Evolutionary conservation across 2,888 invertebrate genomes (phyloP), one percentile per base, ranked within the genome.

Genomic region (Ornithoptera alexandrae): DNA sequence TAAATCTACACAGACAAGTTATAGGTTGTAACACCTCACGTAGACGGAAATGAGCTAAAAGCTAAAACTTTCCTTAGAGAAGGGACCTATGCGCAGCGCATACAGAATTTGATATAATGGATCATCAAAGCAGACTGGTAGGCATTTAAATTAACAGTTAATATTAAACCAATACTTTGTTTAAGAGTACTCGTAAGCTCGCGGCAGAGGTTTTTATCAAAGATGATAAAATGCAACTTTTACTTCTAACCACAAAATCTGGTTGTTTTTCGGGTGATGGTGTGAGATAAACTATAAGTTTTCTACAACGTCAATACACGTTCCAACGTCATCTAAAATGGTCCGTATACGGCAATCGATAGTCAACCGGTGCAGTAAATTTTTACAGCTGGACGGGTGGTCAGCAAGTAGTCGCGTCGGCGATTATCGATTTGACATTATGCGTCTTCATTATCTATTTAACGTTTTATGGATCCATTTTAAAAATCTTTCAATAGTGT

Each of bases 331-430:
- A 46, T 66, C 58, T 62, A 66, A 66, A 69, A 66, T 20, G 50
- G 65, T 62, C 62, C 56, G 57, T 50, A 36, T 22, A 58, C 22
- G 53, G 42, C 58, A 56, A 65, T 69, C 66, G 66, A 69, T 69
- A 62, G 39, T 39, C 66, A 30, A 62, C 58, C 62, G 39, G 62
- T 62, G 69, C 62, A 69, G 66, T 69, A 62, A 69, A 65, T 62
- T 56, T 69, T 69, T n/a, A 66, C 62, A 66, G 50, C 58, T 66
- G 66, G 65, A 36, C 65, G 69, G 22, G 24, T 66, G 53, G 62
- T 59, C 69, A 66, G 39, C 46, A 57, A 2, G 62, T 53, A 15
- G 39, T 30, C 22, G 36, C 62, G 56, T 67, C 62, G 39, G 24
- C 67, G 42, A 39, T 69, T 62, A 69, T 69, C 61, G 56, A 63